phyloP scores from a whole-genome alignment of 2,113 vertebrate genomes.

The Saiga tatarica region DNA sequence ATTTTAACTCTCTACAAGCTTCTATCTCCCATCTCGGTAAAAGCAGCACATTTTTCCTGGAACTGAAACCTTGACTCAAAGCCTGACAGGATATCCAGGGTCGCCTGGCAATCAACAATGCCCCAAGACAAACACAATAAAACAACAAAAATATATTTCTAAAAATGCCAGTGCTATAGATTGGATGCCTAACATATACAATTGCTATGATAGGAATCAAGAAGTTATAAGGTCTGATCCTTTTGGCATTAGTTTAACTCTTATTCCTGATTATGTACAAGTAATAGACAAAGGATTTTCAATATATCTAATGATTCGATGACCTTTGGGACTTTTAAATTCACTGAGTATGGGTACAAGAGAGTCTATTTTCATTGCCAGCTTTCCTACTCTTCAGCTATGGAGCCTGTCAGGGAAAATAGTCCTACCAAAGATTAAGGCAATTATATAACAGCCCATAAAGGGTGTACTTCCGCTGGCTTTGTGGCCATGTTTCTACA shows the following conservation, averaged over 20 bases:
- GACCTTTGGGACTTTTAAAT: neutral
- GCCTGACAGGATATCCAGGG: neutral
- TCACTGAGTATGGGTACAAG: neutral
- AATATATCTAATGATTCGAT: neutral
- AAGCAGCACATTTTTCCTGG: neutral
- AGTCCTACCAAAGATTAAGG: neutral
- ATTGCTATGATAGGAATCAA: neutral
- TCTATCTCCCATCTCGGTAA: neutral
- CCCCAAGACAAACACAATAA: neutral
- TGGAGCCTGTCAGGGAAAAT: fast-evolving
- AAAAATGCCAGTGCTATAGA: fast-evolving
- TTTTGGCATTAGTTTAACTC: neutral
- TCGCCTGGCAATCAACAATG: neutral
- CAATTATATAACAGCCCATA: neutral
- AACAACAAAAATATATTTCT: neutral
- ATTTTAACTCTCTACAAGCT: neutral
- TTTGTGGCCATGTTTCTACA: neutral
- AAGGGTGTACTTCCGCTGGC: neutral
- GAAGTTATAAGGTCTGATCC: neutral
- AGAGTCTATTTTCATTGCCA: neutral
- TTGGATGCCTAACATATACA: neutral
- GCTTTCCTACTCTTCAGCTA: neutral
- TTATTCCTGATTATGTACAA: neutral
- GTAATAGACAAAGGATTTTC: neutral
- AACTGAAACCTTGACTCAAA: neutral